phyloP scores from a whole-genome alignment of 2,797 vertebrate genomes.

The Staurois parvus region DNA sequence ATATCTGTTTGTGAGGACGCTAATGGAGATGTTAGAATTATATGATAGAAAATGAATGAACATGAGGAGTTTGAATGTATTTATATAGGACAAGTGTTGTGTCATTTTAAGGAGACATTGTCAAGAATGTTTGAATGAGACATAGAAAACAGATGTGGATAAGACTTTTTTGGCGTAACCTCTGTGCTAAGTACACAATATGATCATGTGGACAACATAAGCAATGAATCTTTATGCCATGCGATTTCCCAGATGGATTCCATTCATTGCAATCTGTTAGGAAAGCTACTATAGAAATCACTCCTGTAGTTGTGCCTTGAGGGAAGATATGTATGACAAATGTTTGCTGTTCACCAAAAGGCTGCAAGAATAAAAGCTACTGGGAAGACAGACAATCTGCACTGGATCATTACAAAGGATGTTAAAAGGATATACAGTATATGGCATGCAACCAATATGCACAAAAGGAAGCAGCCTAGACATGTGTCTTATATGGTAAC shows the following conservation, averaged over 20 bases:
- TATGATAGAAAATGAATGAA: too few species aligned
- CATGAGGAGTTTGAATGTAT: too few species aligned
- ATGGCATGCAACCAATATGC: constrained; percentile 2
- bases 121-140: not conserved
- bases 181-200: not conserved
- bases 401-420: constrained; percentile 14
- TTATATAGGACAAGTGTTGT: not conserved
- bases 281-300: not conserved
- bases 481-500: not conserved
- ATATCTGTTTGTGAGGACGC: too few species aligned
- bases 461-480: constrained; percentile 24
- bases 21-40: too few species aligned
- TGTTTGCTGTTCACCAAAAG: not conserved
- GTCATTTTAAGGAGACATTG: not conserved
- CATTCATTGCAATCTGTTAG: not conserved
- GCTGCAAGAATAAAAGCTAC: not conserved
- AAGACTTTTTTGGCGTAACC: not conserved
- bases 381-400: constrained; percentile 8
- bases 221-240: constrained; percentile 1
- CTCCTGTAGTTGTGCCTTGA: not conserved
- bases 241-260: not conserved
- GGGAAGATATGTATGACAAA: not conserved
- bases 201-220: not conserved
- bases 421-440: constrained; percentile 31
- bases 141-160: not conserved